phyloP scores from a whole-genome alignment of 2,113 vertebrate genomes.

The Hydrochoerus hydrochaeris region DNA sequence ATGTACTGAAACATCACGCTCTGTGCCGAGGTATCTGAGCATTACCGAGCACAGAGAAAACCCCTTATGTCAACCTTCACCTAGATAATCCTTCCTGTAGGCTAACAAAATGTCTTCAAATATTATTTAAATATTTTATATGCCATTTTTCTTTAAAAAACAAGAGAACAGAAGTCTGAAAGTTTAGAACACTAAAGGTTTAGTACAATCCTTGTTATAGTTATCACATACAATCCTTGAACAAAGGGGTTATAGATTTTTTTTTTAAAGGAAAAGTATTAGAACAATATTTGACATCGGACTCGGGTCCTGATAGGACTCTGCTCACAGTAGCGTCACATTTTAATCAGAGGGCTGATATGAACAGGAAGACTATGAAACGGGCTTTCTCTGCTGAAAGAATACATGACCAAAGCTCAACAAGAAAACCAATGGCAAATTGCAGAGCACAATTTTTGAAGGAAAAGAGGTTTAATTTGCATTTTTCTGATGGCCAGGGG shows the following conservation, averaged over 20 bases:
- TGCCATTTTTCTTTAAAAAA: not conserved
- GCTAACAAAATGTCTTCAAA: not conserved
- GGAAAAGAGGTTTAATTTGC: not conserved
- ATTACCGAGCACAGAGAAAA: not conserved
- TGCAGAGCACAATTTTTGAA: not conserved
- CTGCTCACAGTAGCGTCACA: not conserved
- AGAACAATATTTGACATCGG: not conserved
- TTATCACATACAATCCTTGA: not conserved
- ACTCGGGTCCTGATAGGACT: not conserved
- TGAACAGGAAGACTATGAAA: not conserved
- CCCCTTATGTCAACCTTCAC: not conserved
- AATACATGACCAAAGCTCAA: rapidly evolving
- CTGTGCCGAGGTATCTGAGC: not conserved
- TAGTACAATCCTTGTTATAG: not conserved
- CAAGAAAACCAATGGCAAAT: not conserved
- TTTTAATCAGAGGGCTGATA: not conserved
- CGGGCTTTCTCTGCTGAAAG: not conserved
- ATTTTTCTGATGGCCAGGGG: not conserved
- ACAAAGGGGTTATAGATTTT: not conserved
- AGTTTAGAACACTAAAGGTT: not conserved
- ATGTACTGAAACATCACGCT: not conserved
- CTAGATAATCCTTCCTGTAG: not conserved
- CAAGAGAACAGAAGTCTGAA: not conserved
- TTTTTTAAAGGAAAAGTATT: not conserved
- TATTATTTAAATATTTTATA: not conserved